Evolutionary conservation across 2,113 vertebrate species (phyloP).

Genomic region (Podiceps cristatus): DNA sequence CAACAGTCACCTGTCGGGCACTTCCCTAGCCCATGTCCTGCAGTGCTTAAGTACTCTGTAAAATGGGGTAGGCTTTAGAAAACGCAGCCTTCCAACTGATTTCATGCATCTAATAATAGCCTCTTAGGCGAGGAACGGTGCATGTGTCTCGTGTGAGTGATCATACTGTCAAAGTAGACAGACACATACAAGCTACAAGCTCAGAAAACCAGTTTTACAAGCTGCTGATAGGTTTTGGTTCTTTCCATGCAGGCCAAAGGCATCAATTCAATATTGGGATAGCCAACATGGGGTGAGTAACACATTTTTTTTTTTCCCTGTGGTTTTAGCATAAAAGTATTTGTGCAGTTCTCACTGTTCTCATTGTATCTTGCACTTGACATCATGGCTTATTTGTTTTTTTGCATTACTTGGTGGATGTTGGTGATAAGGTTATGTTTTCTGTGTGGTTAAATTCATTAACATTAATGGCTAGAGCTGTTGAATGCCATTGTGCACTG

Average conservation of each 20-base stretch:
- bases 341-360: neutral
- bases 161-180: neutral
- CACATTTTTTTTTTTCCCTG: neutral
- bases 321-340: neutral
- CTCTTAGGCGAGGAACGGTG: neutral
- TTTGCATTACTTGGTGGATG: neutral
- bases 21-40: neutral
- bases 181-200: neutral
- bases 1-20: neutral
- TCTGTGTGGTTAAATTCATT: neutral
- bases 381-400: neutral
- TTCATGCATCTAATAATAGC: neutral
- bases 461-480: neutral
- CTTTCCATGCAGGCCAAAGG: neutral
- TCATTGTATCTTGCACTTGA: neutral
- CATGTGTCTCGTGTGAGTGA: neutral
- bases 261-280: neutral
- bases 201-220: neutral
- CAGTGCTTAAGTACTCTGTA: neutral
- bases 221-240: neutral
- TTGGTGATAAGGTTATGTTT: neutral
- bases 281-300: neutral
- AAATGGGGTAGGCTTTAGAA: neutral
- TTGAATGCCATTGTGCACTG: neutral
- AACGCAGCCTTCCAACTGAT: neutral